phyloP scores from a whole-genome alignment of 2,113 vertebrate species.

The Chloropsis hardwickii region DNA sequence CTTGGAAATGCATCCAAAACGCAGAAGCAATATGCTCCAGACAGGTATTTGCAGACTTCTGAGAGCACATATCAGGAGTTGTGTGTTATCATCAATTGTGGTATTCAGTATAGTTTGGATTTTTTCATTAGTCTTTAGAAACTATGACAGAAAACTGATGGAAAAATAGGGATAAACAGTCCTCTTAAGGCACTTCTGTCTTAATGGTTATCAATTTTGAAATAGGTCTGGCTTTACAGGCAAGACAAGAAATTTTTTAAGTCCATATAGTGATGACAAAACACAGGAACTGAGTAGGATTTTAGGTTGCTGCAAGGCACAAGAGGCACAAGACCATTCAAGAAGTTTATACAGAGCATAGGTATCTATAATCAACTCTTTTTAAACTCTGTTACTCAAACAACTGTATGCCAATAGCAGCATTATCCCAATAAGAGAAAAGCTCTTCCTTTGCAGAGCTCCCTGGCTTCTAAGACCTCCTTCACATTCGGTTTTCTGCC shows the following conservation, averaged over 20 bases:
- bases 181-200: neutral
- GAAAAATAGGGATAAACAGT: neutral
- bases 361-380: neutral
- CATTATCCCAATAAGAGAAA: neutral
- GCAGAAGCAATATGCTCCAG: neutral
- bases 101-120: neutral
- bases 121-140: neutral
- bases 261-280: neutral
- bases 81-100: neutral
- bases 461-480: neutral
- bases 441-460: neutral
- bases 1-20: neutral
- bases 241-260: neutral
- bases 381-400: neutral
- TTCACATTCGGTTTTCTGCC: neutral
- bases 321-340: neutral
- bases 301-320: neutral
- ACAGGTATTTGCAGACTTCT: neutral
- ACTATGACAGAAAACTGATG: neutral
- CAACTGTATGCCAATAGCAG: neutral
- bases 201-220: neutral
- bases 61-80: neutral
- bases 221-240: neutral
- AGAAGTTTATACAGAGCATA: neutral
- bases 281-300: neutral